Percentiles rank a stretch among this genome's conserved stretches.
Conservation (phyloP, 2,113 vertebrate species). For the Columbina picui region DNA sequence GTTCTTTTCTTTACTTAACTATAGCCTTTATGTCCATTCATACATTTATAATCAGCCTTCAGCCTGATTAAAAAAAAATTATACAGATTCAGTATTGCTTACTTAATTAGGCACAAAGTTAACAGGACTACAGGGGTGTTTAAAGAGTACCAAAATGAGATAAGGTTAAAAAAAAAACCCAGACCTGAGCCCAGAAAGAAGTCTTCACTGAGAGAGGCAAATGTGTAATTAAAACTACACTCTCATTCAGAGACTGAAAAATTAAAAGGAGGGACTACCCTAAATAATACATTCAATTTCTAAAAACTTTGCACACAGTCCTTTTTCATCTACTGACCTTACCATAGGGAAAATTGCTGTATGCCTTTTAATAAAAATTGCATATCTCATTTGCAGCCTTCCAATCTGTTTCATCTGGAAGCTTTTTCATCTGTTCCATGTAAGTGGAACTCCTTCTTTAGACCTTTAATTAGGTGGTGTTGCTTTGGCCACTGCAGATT, state of each 20-base stretch:
- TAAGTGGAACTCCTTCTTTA: constrained; percentile 11
- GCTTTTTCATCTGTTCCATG: constrained; percentile 49
- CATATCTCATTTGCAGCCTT: constrained; percentile 37
- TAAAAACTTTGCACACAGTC: constrained; percentile 29
- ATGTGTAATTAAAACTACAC: constrained; percentile 3
- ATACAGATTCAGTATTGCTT: not conserved
- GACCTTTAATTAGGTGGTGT: constrained; percentile 61
- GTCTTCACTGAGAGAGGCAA: not conserved
- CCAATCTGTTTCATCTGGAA: not conserved
- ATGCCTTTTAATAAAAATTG: constrained; percentile 53
- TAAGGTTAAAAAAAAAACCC: not conserved
- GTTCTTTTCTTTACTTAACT: not conserved
- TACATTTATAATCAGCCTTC: not conserved
- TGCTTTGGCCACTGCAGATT: constrained; percentile 54
- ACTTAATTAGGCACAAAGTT: not conserved
- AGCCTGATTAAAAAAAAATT: not conserved
- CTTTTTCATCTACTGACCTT: constrained; percentile 47
- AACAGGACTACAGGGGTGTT: not conserved
- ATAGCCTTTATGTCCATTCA: not conserved
- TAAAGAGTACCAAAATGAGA: not conserved
- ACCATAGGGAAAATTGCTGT: constrained; percentile 22
- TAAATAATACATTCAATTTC: constrained; percentile 32
- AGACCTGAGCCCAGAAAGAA: not conserved
- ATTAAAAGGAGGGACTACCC: not conserved
- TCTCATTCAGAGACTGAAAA: not conserved